Base-by-base conservation (phyloP, 2,888 invertebrate genomes). In the Mesochorus sp. region DNA sequence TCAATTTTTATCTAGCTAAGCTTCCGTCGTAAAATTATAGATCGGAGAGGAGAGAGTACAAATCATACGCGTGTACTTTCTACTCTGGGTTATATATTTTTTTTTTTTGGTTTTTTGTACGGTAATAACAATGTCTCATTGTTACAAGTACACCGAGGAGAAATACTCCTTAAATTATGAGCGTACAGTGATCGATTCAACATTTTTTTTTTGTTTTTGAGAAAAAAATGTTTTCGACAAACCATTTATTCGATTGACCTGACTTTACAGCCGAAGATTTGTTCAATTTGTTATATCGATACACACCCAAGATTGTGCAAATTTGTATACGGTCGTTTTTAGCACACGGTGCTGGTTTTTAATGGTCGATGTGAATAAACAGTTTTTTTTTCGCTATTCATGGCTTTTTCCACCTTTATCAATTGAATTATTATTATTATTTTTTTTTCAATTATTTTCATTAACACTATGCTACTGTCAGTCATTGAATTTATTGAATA, bases 401-500 rank as follows among this genome's bases (percentile, higher is more conserved):
- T 37, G 2, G 19, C 42, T 12, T 39, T 53, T 72, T 24, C 14
- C 10, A 62, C 19, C 55, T 55, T 64, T 17, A 6, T 53, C 26
- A 37, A 21, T n/a, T n/a, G n/a, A n/a, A n/a, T n/a, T n/a, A n/a
- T n/a, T n/a, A n/a, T n/a, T n/a, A n/a, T n/a, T n/a, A n/a, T 44
- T 53, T 28, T 10, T 1, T 21, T 62, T 44, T 62, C 62, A n/a
- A n/a, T 53, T 31, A 39, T 44, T 8, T 14, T 82, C 81, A 84
- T 82, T 86, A 86, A 83, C 57, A 76, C 79, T 70, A n/a, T n/a
- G n/a, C 85, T 88, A 87, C 83, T 85, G 84, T 87, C 88, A 88
- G 87, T 87, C 88, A 87, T 87, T 89, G 85, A 85, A 88, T 86
- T 87, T 84, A 85, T 86, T 88, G 85, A 72, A 86, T 85, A 87